A percentile compares a stretch with the other conserved stretches of the same genome.
These are phyloP conservation scores for Seriola aureovittata DNA, from an alignment of 2,113 vertebrate genomes.

Conservation along the genomic window DNA sequence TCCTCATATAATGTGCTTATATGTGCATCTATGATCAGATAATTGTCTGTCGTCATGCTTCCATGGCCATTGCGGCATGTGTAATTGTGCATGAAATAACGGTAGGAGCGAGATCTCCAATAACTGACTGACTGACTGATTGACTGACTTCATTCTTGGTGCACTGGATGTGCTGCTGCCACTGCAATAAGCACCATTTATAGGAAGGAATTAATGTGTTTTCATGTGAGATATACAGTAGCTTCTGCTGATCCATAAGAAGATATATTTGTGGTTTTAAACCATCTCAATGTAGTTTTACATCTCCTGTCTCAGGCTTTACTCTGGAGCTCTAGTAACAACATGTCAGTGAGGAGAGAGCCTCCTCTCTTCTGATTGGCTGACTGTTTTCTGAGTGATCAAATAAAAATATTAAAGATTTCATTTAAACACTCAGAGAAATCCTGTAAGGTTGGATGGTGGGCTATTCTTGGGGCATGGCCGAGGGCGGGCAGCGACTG, in stretches of 20 bases:
- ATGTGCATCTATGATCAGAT: constrained; percentile 27
- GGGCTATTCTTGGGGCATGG: no score
- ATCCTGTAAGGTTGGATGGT: no score
- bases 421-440: no score
- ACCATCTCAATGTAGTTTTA: no score
- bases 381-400: no score
- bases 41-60: constrained; percentile 15
- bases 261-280: no score
- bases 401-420: no score
- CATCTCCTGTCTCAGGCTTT: no score
- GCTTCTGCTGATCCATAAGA: not conserved
- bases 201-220: not conserved
- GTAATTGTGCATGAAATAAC: constrained; percentile 54
- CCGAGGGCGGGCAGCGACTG: no score
- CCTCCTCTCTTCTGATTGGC: no score
- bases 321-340: no score
- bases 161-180: not conserved
- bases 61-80: not conserved
- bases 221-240: not conserved
- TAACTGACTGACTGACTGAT: constrained; percentile 1
- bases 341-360: no score
- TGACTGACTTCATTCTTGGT: constrained; percentile 1
- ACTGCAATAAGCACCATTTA: not conserved
- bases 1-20: constrained; percentile 6
- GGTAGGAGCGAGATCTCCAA: not conserved